Conservation (phyloP, 2,113 vertebrate species). For the Platysternon megacephalum region DNA sequence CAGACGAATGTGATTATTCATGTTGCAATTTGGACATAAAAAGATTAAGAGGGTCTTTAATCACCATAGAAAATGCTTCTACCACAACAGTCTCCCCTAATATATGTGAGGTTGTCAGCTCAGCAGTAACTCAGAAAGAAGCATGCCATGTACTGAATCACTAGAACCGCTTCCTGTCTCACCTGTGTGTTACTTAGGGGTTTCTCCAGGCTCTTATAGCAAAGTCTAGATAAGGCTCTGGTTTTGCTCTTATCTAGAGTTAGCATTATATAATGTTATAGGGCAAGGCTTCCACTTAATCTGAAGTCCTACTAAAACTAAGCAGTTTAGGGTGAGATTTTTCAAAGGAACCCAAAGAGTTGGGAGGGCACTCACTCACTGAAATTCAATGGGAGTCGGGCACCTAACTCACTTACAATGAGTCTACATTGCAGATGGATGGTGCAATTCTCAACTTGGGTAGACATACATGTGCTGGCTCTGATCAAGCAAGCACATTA, state of each 20-base stretch:
- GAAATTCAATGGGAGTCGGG: neutral
- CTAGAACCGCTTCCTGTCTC: neutral
- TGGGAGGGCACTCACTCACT: neutral
- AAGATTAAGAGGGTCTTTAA: neutral
- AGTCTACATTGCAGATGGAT: neutral
- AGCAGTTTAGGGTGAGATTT: neutral
- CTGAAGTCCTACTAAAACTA: neutral
- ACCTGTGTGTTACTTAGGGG: neutral
- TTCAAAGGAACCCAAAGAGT: neutral
- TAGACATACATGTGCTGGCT: neutral
- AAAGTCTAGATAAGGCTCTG: neutral
- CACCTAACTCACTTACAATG: neutral
- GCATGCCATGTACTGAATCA: fast-evolving
- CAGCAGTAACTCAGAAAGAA: neutral
- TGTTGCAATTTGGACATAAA: neutral
- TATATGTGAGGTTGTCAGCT: neutral
- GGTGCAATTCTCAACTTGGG: neutral
- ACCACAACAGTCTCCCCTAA: neutral
- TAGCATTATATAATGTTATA: neutral
- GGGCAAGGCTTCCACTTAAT: neutral
- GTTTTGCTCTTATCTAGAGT: neutral
- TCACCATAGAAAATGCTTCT: neutral
- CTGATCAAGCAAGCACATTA: neutral
- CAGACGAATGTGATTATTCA: neutral
- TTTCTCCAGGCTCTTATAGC: neutral